Evolutionary conservation across 2,797 vertebrate species (phyloP).

Genomic region (Gymnoscopelus microlampas): DNA sequence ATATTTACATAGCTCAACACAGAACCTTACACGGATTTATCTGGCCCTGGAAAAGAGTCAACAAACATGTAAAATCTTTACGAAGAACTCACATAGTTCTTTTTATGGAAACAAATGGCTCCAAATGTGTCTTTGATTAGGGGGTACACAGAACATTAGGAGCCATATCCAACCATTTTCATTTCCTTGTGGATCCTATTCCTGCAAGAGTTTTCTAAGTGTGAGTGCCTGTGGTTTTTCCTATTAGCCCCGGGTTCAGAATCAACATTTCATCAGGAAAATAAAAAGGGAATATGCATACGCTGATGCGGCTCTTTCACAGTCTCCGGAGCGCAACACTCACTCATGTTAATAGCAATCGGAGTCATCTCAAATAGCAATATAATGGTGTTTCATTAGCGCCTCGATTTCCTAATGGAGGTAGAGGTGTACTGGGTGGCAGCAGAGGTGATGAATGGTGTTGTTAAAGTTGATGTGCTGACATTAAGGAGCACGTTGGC

Average conservation of each 20-base stretch:
- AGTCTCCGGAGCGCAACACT: conserved; percentile 57
- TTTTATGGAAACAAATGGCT: too few relatives aligned
- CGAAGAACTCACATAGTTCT: too few relatives aligned
- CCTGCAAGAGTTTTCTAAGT: too few relatives aligned
- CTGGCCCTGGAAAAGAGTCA: too few relatives aligned
- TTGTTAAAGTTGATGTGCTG: conserved; percentile 80
- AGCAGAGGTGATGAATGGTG: conserved; percentile 75
- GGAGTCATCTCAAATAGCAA: conserved; percentile 70
- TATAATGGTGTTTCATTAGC: conserved; percentile 77
- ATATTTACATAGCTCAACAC: too few relatives aligned
- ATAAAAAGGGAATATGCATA: conserved; percentile 68
- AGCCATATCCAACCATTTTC: too few relatives aligned
- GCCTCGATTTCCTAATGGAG: conserved; percentile 58
- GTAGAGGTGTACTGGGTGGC: conserved; percentile 43
- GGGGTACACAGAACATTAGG: too few relatives aligned
- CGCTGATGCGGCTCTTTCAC: conserved; percentile 60
- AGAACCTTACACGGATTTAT: too few relatives aligned
- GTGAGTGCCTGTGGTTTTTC: conserved; percentile 30
- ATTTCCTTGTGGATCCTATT: too few relatives aligned
- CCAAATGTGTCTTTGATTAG: too few relatives aligned
- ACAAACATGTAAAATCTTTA: too few relatives aligned
- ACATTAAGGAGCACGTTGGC: conserved; percentile 78
- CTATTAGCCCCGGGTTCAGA: conserved; percentile 64
- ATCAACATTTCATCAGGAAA: conserved; percentile 68
- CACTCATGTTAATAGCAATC: conserved; percentile 76